phyloP scores from a whole-genome alignment of 1,140 invertebrate genomes.

The Acromyrmex echinatior region DNA sequence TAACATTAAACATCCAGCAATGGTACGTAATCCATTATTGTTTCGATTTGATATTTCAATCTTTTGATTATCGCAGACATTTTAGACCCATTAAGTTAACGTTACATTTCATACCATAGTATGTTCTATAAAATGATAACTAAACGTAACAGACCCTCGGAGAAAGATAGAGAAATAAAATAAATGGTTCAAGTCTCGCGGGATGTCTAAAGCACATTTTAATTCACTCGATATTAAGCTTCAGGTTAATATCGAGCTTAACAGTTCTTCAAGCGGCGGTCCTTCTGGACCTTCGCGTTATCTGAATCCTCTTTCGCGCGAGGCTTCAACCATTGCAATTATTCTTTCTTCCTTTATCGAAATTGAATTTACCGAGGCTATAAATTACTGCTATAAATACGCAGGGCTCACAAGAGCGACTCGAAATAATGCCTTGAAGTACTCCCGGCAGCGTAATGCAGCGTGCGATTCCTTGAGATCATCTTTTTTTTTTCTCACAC shows the following conservation, averaged over 20 bases:
- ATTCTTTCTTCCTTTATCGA: slow-evolving; percentile 40
- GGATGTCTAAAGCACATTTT: not conserved
- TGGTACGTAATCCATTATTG: too few species aligned
- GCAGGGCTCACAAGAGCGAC: slow-evolving; percentile 25
- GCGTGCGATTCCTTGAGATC: slow-evolving; percentile 62
- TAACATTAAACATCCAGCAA: too few species aligned
- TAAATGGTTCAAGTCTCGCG: not conserved
- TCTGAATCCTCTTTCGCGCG: not conserved
- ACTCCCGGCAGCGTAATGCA: slow-evolving; percentile 35
- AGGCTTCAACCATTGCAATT: not conserved
- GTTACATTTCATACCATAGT: not conserved
- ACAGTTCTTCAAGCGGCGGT: not conserved
- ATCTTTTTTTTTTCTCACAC: slow-evolving; percentile 32
- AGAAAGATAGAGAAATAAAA: not conserved
- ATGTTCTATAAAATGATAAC: not conserved
- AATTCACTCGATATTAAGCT: not conserved
- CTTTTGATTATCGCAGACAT: not conserved
- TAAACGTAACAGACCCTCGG: not conserved
- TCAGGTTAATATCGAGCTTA: not conserved
- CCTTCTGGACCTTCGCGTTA: not conserved
- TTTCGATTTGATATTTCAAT: not conserved
- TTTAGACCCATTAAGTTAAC: not conserved
- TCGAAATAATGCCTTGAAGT: slow-evolving; percentile 55
- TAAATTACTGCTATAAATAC: slow-evolving; percentile 42
- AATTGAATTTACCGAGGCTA: slow-evolving; percentile 35